Percentiles rank a stretch among this genome's conserved stretches.
Conservation (phyloP, 2,888 invertebrate species). For the Spilosoma lubricipeda region DNA sequence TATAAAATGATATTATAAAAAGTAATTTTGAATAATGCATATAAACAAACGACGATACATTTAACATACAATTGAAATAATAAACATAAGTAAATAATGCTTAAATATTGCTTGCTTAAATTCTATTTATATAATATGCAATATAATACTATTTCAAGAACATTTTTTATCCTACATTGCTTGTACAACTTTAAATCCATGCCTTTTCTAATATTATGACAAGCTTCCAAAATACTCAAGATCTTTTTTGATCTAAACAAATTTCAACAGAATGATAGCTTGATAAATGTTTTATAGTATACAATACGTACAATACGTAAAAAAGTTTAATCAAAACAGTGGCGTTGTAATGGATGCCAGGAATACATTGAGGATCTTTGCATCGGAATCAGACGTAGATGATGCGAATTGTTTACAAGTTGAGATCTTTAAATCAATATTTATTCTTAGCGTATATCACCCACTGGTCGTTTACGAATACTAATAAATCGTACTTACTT, state of each 20-base stretch:
- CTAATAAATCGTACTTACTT: not conserved
- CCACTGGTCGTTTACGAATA: not conserved
- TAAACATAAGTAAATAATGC: no score
- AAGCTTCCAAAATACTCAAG: not conserved
- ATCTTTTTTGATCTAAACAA: not conserved
- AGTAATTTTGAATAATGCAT: no score
- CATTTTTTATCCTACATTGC: not conserved
- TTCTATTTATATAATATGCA: not conserved
- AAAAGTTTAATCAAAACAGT: conserved; percentile 2
- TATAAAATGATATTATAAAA: no score
- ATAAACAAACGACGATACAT: not conserved
- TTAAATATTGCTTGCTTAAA: not conserved
- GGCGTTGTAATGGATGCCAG: conserved; percentile 24
- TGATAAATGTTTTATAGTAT: not conserved
- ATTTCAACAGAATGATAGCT: not conserved
- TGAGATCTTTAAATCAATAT: not conserved
- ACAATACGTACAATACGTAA: not conserved
- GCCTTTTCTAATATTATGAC: not conserved
- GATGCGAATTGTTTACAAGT: not conserved
- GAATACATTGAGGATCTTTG: conserved; percentile 17
- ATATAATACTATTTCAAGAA: not conserved
- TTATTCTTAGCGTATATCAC: conserved; percentile 1
- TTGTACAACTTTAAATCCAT: not conserved
- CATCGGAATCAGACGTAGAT: conserved; percentile 24
- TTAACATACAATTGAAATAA: no score